Percentiles rank a stretch among this genome's conserved stretches.
Evolutionary conservation across 2,888 invertebrate genomes (phyloP).

Genomic region (Phoronis australis): DNA sequence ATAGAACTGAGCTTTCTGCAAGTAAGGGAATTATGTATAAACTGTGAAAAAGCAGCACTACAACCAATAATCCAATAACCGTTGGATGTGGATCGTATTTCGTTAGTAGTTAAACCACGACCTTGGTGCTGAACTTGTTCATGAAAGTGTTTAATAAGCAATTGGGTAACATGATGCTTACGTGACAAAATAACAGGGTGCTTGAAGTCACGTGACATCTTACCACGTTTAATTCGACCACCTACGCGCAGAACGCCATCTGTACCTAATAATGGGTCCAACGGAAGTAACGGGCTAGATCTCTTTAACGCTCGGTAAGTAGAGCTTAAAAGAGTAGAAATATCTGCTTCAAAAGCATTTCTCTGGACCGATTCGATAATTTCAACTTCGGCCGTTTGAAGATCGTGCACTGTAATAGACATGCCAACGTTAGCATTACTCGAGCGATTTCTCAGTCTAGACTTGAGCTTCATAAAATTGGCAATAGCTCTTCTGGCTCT

Average conservation of each 20-base stretch:
- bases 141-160: neutral
- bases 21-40: neutral
- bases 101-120: neutral
- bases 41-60: neutral
- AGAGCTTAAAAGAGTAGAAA: too few species aligned
- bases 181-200: slow-evolving; percentile 14
- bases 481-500: slow-evolving; percentile 3
- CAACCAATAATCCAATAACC: neutral
- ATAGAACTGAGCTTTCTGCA: neutral
- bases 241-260: slow-evolving; percentile 13
- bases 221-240: slow-evolving; percentile 8
- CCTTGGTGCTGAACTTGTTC: neutral
- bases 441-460: neutral
- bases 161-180: slow-evolving; percentile 5
- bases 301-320: too few species aligned
- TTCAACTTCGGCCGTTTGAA: too few species aligned
- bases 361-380: neutral
- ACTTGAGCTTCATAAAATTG: neutral
- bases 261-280: slow-evolving; percentile 1
- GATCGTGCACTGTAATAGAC: neutral
- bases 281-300: too few species aligned
- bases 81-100: neutral
- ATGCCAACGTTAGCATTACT: neutral
- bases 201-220: slow-evolving; percentile 3
- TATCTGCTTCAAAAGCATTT: neutral